phyloP scores from a whole-genome alignment of 2,113 vertebrate genomes.

The Anguilla rostrata region DNA sequence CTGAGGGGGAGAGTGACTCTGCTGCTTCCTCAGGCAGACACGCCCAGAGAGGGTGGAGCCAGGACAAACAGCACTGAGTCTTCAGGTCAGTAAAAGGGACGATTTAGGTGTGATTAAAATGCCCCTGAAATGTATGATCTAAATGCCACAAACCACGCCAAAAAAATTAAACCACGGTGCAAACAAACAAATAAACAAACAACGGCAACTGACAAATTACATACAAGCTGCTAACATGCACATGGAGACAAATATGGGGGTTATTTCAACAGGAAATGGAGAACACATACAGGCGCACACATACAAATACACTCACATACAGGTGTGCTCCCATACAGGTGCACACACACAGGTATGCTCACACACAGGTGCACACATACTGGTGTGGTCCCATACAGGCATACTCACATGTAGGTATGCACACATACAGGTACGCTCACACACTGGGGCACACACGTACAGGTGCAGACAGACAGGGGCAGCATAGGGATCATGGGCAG shows the following conservation, averaged over 20 bases:
- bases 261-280: slow-evolving; percentile 33
- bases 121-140: neutral
- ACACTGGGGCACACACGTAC: too few species aligned
- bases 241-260: slow-evolving; percentile 12
- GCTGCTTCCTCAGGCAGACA: neutral
- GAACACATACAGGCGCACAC: slow-evolving; percentile 50
- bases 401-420: too few species aligned
- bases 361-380: too few species aligned
- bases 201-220: neutral
- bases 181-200: neutral
- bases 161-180: neutral
- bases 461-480: too few species aligned
- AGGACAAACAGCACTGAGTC: too few species aligned
- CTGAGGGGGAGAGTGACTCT: too few species aligned
- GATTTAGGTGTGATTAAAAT: neutral
- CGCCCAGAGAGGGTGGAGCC: too few species aligned
- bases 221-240: neutral
- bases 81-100: too few species aligned
- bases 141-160: neutral
- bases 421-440: too few species aligned
- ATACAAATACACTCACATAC: neutral
- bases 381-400: too few species aligned
- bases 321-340: too few species aligned
- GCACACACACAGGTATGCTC: too few species aligned
- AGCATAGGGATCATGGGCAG: slow-evolving; percentile 9